Evolutionary conservation across 2,113 vertebrate genomes (phyloP).

Genomic region (Dasyurus viverrinus): DNA sequence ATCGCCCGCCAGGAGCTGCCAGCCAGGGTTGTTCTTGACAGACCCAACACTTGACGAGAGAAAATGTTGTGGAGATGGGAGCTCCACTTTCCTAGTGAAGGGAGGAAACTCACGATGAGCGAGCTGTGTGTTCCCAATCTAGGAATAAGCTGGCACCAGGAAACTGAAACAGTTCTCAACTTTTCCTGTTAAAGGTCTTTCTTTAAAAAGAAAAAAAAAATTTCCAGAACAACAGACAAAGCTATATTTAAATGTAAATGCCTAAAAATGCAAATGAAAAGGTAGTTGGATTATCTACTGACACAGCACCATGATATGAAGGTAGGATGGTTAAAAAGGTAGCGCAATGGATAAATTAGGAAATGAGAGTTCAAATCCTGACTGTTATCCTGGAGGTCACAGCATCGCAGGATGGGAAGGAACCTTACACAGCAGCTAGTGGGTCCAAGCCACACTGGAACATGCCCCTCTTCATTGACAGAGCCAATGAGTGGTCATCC

Average conservation of each 20-base stretch:
- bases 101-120: neutral
- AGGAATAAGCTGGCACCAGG: neutral
- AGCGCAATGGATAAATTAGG: neutral
- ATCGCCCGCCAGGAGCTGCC: neutral
- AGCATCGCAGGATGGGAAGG: no score
- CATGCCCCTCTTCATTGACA: no score
- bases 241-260: neutral
- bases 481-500: neutral
- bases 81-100: neutral
- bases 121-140: neutral
- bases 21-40: neutral
- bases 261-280: neutral
- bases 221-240: neutral
- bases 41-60: neutral
- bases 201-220: neutral
- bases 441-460: neutral
- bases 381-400: neutral
- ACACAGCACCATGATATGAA: neutral
- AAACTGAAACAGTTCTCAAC: neutral
- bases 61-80: neutral
- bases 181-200: neutral
- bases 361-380: neutral
- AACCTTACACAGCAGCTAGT: neutral
- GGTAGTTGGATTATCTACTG: neutral
- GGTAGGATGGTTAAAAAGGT: neutral